phyloP scores from a whole-genome alignment of 2,797 vertebrate genomes.

The Loris lydekkerianus region DNA sequence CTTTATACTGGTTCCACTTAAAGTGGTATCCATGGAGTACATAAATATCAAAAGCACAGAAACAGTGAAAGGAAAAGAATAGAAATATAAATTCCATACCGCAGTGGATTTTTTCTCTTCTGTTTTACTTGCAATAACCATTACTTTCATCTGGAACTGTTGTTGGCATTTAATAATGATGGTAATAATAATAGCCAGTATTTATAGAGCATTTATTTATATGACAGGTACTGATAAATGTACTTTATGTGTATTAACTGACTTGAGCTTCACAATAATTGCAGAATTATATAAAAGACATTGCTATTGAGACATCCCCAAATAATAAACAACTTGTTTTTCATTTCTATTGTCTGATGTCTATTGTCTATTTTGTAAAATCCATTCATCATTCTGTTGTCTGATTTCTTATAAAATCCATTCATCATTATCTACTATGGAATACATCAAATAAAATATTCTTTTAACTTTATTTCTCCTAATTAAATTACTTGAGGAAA shows the following conservation, averaged over 20 bases:
- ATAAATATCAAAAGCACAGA: constrained; percentile 36
- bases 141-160: constrained; percentile 9
- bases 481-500: constrained; percentile 54
- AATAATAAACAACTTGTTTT: constrained; percentile 43
- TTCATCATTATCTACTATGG: background rate
- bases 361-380: constrained; percentile 8
- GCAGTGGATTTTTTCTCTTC: background rate
- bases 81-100: constrained; percentile 8
- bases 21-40: background rate
- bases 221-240: constrained; percentile 1
- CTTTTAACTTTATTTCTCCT: constrained; percentile 61
- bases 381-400: background rate
- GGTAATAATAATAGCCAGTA: constrained; percentile 10
- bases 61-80: constrained; percentile 46
- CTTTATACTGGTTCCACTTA: constrained; percentile 14
- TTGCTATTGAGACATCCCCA: background rate
- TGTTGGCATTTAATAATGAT: constrained; percentile 20
- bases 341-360: background rate
- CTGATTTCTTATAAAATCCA: constrained; percentile 47
- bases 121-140: constrained; percentile 23
- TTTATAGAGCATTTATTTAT: constrained; percentile 50
- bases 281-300: background rate
- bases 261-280: background rate
- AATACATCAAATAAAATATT: constrained; percentile 30
- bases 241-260: constrained; percentile 22